Percentiles rank a stretch among this genome's conserved stretches.
These are phyloP conservation scores for Tenualosa thibaudeaui DNA, from an alignment of 2,797 vertebrate genomes.

Conservation along the genomic window DNA sequence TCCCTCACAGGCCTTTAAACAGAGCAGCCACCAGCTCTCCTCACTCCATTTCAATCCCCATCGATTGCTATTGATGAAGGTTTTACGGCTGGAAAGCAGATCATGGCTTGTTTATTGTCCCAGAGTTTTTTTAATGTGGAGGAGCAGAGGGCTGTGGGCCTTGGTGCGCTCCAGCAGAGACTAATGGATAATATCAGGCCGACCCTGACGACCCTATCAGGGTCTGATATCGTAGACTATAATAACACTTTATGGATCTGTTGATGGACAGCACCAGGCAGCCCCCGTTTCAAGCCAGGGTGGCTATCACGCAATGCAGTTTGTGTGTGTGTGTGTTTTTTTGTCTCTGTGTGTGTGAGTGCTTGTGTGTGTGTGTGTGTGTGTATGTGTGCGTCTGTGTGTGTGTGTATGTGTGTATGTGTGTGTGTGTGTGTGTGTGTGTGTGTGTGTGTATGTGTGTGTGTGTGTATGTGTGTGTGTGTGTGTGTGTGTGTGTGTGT, in stretches of 20 bases:
- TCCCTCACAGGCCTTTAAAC: background rate
- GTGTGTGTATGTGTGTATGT: background rate
- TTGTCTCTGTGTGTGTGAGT: background rate
- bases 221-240: constrained; percentile 58
- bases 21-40: background rate
- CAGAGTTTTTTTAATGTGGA: background rate
- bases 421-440: background rate
- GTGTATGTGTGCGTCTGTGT: background rate
- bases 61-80: constrained; percentile 30
- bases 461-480: background rate
- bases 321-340: background rate
- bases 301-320: constrained; percentile 58
- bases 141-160: background rate
- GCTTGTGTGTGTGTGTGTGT: background rate
- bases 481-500: background rate
- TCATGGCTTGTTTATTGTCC: constrained; percentile 41
- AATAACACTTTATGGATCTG: constrained; percentile 76
- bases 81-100: constrained; percentile 31
- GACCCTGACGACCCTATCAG: constrained; percentile 55
- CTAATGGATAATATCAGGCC: constrained; percentile 54
- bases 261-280: constrained; percentile 61
- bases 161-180: constrained; percentile 28
- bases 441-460: background rate
- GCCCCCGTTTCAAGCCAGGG: constrained; percentile 54
- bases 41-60: constrained; percentile 32